A percentile compares a stretch with the other conserved stretches of the same genome.
phyloP scores from a whole-genome alignment of 2,113 vertebrate genomes.

The Eclectus roratus region DNA sequence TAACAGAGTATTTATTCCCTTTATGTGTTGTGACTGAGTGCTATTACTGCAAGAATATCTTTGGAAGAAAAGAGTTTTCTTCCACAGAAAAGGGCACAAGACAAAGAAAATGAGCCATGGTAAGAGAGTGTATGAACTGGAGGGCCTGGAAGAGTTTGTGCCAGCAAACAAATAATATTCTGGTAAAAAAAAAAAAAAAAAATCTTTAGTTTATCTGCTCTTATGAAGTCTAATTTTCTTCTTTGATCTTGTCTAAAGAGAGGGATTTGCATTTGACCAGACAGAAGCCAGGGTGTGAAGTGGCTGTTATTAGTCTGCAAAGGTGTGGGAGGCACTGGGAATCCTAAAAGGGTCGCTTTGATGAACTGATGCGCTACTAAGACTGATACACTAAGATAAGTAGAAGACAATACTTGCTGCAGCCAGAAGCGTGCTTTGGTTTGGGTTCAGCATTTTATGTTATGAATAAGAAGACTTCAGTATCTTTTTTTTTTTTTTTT shows the following conservation, averaged over 20 bases:
- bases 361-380: background rate
- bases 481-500: background rate
- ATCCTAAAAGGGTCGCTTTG: background rate
- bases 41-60: background rate
- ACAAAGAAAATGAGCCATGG: background rate
- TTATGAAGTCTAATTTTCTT: background rate
- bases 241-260: background rate
- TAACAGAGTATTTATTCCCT: background rate
- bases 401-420: background rate
- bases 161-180: background rate
- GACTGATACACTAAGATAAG: background rate
- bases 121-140: background rate
- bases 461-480: background rate
- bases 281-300: background rate
- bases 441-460: background rate
- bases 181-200: background rate
- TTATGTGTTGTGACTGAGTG: background rate
- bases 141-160: background rate
- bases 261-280: background rate
- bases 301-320: background rate
- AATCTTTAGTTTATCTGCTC: background rate
- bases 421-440: background rate
- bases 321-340: background rate
- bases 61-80: background rate
- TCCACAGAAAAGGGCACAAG: background rate